Base-by-base conservation (phyloP, 2,888 invertebrate species). In the Macaria notata region DNA sequence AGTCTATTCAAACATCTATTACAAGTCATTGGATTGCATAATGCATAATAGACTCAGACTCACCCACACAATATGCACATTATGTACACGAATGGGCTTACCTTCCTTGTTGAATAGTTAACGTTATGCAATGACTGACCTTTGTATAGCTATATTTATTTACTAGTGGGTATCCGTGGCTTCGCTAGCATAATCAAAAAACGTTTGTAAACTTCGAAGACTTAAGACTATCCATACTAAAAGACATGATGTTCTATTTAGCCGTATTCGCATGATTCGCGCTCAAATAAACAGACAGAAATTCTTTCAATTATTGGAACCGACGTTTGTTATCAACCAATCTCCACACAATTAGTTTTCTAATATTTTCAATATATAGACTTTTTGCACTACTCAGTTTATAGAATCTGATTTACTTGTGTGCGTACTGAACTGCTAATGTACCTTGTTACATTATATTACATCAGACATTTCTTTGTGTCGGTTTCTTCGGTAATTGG, bases 101-200 rank as follows among this genome's bases (percentile, higher is more conserved):
- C 7, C 33, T 6, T 36, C 7, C 33, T 36, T 36, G 33, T 36
- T 36, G 7, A 36, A 36, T 56, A 44, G 43, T 50, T 63, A 72
- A 64, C 64, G 69, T 83, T 83, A 79, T 73, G 73, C 74, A 63
- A 66, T 50, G 52, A 56, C 72, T 78, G 79, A 82, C 83, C 83
- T 83, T 83, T 81, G 61, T 64, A 66, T 64, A 66, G 66, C 52
- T 51, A 59, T 46, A 44, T 56, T 8, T 38, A 38, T 5, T 38
- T 38, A 7, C 5, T 7, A 5, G 38, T 38, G 5, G 5, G 38
- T 38, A 8, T 38, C 38, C 8, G 38, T 56, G 49, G 60, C 58
- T 19, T 41, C 33, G 41, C 45, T 53, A 38, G 38, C 38, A 8
- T 38, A 2, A 38, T 8, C 38, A 7, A 3, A 8, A 7, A 38